Evolutionary conservation across 1,140 invertebrate species (phyloP).

Genomic region (Doryteuthis pealeii): DNA sequence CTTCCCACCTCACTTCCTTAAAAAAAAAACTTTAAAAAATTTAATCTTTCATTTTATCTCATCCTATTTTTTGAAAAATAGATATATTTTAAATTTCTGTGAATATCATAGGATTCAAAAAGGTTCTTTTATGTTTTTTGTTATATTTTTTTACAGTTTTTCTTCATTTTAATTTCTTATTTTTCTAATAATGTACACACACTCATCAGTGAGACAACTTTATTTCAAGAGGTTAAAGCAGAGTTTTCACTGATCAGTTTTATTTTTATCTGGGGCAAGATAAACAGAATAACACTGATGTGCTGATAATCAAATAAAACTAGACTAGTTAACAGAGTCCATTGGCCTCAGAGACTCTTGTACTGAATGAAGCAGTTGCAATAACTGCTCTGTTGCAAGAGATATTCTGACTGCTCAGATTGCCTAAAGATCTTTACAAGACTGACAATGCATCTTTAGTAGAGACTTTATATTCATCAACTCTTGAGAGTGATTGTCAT

Average conservation of each 20-base stretch:
- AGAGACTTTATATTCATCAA: neutral
- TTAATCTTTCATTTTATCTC: too few relatives aligned
- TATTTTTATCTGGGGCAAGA: neutral
- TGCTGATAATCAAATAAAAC: neutral
- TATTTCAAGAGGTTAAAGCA: too few relatives aligned
- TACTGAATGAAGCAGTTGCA: neutral
- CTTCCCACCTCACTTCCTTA: too few relatives aligned
- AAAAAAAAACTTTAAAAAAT: too few relatives aligned
- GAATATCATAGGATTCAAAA: too few relatives aligned
- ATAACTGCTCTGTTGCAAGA: neutral
- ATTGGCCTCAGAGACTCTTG: neutral
- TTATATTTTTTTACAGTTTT: too few relatives aligned
- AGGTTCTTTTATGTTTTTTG: too few relatives aligned
- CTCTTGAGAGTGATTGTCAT: neutral
- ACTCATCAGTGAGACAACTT: too few relatives aligned
- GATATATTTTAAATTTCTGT: too few relatives aligned
- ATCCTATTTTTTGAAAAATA: too few relatives aligned
- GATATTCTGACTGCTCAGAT: neutral
- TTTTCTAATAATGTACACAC: too few relatives aligned
- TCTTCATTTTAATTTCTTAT: too few relatives aligned
- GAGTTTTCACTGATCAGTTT: neutral
- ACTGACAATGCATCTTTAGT: neutral
- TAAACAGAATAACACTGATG: neutral
- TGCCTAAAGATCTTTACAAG: neutral
- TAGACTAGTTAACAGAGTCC: neutral